Conservation (phyloP, 1,140 invertebrate species). For the Nomia melanderi region DNA sequence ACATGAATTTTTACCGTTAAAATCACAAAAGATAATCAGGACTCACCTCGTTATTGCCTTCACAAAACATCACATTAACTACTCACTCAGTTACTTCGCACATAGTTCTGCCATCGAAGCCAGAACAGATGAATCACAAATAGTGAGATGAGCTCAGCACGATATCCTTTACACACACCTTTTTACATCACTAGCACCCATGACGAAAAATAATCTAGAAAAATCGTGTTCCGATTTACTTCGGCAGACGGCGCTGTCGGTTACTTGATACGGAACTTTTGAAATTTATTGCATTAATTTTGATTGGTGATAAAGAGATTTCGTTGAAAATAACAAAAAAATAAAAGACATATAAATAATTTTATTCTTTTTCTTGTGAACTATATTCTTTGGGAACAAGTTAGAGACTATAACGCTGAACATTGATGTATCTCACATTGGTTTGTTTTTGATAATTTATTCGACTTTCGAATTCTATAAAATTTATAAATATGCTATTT, state of each 20-base stretch:
- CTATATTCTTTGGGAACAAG: too few species aligned
- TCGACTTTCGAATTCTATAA: constrained; percentile 20
- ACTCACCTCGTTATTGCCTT: constrained; percentile 77
- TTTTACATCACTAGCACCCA: constrained; percentile 53
- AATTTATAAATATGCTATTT: constrained; percentile 4
- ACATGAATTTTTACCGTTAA: not conserved
- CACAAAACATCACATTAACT: constrained; percentile 80
- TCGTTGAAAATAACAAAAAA: too few species aligned
- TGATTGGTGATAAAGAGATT: too few species aligned
- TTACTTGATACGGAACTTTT: not conserved
- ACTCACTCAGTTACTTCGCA: constrained; percentile 70
- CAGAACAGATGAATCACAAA: constrained; percentile 64
- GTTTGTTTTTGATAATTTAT: not conserved
- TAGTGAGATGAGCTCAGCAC: constrained; percentile 64
- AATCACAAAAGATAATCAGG: constrained; percentile 29
- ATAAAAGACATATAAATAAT: too few species aligned
- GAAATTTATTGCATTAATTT: not conserved
- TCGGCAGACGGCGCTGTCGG: constrained; percentile 43
- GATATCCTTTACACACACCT: constrained; percentile 62
- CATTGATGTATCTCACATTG: not conserved
- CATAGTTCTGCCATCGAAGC: constrained; percentile 64
- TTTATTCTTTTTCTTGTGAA: too few species aligned
- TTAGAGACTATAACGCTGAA: too few species aligned
- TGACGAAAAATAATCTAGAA: constrained; percentile 68
- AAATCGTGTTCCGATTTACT: constrained; percentile 40